phyloP scores from a whole-genome alignment of 2,113 vertebrate species.

The Furnarius figulus region DNA sequence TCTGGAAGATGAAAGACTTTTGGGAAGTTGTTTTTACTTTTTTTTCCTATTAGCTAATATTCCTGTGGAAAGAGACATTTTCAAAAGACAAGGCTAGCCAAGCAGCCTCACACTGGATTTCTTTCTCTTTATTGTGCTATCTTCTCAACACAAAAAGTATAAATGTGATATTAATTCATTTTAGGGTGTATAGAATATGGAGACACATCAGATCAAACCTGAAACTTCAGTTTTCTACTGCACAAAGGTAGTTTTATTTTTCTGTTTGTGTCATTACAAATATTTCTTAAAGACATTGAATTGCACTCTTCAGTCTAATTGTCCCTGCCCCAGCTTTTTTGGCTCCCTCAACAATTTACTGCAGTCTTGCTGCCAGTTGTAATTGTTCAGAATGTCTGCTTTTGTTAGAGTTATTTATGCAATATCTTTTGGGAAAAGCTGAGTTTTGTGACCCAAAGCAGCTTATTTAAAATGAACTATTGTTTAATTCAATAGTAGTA shows the following conservation, averaged over 20 bases:
- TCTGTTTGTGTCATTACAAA: neutral
- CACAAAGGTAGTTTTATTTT: neutral
- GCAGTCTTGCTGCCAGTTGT: neutral
- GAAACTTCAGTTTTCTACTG: neutral
- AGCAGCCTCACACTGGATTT: neutral
- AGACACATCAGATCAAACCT: neutral
- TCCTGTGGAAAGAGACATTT: neutral
- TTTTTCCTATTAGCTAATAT: neutral
- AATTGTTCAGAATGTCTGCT: neutral
- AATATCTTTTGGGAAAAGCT: neutral
- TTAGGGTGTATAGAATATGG: neutral
- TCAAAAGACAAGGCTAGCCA: neutral
- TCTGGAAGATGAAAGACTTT: neutral
- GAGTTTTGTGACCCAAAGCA: neutral
- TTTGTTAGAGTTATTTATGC: neutral
- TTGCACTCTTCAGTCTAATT: neutral
- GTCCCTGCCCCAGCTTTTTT: neutral
- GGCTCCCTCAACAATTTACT: neutral
- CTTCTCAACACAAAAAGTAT: neutral
- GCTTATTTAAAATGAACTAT: neutral
- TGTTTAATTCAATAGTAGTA: neutral
- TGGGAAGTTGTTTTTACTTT: neutral
- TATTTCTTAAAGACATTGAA: neutral
- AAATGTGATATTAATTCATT: neutral
- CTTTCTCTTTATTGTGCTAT: neutral